These are phyloP conservation scores for Sinosuthora webbiana DNA, from an alignment of 2,113 vertebrate species.

Conservation along the genomic window DNA sequence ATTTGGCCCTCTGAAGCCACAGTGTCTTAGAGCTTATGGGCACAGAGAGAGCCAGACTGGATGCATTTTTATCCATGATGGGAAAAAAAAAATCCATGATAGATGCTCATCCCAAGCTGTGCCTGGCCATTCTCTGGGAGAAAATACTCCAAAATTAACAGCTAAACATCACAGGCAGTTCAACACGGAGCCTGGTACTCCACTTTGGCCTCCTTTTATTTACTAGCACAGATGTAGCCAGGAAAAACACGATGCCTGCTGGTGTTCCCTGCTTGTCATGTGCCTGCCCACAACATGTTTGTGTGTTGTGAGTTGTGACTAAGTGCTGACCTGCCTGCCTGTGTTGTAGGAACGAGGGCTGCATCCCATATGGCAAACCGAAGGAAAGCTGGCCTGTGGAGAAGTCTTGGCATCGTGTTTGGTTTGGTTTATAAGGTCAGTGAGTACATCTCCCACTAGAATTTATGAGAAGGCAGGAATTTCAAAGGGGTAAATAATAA, in stretches of 20 bases:
- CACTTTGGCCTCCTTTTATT: constrained; percentile 1
- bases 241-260: neutral
- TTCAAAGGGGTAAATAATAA: neutral
- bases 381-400: neutral
- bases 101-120: neutral
- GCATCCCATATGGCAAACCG: neutral
- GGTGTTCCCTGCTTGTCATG: neutral
- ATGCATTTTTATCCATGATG: neutral
- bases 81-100: neutral
- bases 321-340: neutral
- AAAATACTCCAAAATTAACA: neutral
- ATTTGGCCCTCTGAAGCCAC: neutral
- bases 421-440: neutral
- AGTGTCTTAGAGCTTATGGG: neutral
- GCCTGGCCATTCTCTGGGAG: neutral
- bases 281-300: neutral
- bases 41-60: neutral
- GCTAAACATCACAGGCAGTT: neutral
- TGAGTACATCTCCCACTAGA: neutral
- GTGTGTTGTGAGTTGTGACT: neutral
- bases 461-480: constrained; percentile 36
- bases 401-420: neutral
- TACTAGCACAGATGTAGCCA: constrained; percentile 9
- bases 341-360: neutral
- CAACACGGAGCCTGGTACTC: neutral